Base-by-base conservation (phyloP, 30 jellyfish, hydroid and myxozoan genomes). In the Chrysaora quinquecirrha region DNA sequence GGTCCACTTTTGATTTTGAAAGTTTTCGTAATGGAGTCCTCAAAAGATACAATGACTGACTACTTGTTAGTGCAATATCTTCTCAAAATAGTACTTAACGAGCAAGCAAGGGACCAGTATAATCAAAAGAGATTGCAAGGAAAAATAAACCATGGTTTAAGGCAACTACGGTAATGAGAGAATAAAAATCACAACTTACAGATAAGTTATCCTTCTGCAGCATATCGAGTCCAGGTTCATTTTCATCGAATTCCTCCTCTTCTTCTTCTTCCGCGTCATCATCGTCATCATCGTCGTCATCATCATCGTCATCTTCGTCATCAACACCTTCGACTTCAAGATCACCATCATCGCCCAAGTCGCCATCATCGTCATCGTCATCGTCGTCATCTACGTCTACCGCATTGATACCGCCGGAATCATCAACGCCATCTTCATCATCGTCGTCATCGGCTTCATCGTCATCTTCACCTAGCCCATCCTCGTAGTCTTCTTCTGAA, bases 351-450 rank as follows among this genome's bases (percentile, higher is more conserved):
- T 89, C 97, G 34, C 65, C 97, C 10, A 74, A 91, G 16, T 84
- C 95, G 1, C 76, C 97, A 12, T 89, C 97, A 20, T 89, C 97
- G 23, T 89, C 97, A 65, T 89, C 90, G 12, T 89, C 97, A 24
- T 73, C 92, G 20, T 83, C 97, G 12, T 25, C 95, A 25, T 22
- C 97, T 19, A 23, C 90, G 7, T 23, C 97, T 7, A 16, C 30
- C 3, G 68, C 79, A 12, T 75, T 30, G 30, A 48, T 30, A 25
- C 80, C 96, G 34, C 52, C 94, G 25, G 31, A 77, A 9, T 31
- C 77, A 21, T 31, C 91, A n/a, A 20, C 97, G 34, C 10, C 97
- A 49, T 68, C 95, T 48, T 63, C 95, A 14, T 73, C 97, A 22
- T 68, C 97, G 16, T 80, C 97, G 0, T 49, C 89, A 31, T 84